These are phyloP conservation scores for Scalopus aquaticus DNA, from an alignment of 2,113 vertebrate species.

Conservation along the genomic window DNA sequence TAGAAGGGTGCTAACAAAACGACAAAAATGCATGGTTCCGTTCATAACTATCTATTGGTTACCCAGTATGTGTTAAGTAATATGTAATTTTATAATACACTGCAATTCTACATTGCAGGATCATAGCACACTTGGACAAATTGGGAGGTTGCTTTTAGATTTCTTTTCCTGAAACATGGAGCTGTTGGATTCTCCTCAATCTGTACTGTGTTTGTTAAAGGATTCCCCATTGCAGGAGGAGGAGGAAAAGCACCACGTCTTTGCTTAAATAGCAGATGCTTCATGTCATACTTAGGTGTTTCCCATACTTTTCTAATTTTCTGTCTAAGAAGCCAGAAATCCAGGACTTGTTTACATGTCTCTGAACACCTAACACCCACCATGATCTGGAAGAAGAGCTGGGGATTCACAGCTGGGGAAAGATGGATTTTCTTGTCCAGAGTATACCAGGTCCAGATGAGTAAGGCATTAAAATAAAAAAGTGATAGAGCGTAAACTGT, in stretches of 20 bases:
- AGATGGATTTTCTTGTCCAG: background rate
- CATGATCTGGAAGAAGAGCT: background rate
- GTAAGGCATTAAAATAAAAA: background rate
- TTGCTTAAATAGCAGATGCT: background rate
- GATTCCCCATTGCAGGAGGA: background rate
- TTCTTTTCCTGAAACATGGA: background rate
- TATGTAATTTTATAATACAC: no score
- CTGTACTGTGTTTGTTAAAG: no score
- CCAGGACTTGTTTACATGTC: background rate
- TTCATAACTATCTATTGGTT: background rate
- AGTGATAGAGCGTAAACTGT: background rate
- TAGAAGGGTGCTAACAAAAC: background rate
- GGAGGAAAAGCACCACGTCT: background rate
- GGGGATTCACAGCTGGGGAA: background rate
- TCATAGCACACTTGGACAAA: background rate
- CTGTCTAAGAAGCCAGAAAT: background rate
- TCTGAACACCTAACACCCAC: no score
- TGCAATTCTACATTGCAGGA: background rate
- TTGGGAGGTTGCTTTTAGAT: background rate
- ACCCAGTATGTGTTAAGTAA: background rate
- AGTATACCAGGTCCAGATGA: background rate
- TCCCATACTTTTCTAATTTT: background rate
- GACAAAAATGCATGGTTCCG: background rate
- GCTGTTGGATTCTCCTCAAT: background rate
- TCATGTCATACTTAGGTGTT: no score